These are phyloP conservation scores for Dioctria rufipes DNA, from an alignment of 2,888 invertebrate species.

Conservation along the genomic window DNA sequence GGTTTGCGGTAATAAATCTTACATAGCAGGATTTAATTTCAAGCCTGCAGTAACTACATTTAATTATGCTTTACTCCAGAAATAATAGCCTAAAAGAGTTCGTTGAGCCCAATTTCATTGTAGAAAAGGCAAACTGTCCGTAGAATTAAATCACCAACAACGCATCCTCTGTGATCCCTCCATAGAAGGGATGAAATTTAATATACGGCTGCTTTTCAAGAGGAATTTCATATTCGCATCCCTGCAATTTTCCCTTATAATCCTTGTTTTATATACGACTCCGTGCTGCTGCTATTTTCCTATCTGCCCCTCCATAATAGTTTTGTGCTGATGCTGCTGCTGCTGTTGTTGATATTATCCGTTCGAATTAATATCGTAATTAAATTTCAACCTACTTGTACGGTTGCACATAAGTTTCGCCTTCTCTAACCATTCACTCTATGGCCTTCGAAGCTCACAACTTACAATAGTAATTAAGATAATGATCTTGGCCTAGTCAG, in stretches of 20 bases:
- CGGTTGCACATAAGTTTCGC: no score
- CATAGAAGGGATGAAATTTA: constrained; percentile 33
- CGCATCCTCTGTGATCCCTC: neutral
- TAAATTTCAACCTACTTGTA: neutral
- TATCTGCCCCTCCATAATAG: neutral
- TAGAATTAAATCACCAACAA: neutral
- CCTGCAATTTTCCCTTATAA: constrained; percentile 30
- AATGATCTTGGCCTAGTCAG: no score
- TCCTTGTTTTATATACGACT: constrained; percentile 40
- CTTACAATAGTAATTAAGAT: no score
- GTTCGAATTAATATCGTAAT: neutral
- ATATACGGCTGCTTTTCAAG: constrained; percentile 26
- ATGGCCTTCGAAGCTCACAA: no score
- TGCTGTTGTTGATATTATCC: neutral
- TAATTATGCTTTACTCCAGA: constrained; percentile 16
- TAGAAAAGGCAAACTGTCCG: neutral
- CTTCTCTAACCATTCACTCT: no score
- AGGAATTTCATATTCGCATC: constrained; percentile 45
- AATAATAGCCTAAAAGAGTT: constrained; percentile 16
- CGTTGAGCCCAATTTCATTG: constrained; percentile 18
- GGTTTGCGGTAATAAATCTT: no score
- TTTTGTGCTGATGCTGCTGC: no score
- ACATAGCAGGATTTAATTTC: no score
- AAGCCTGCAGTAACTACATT: neutral
- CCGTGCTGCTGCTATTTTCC: constrained; percentile 11